A percentile compares a stretch with the other conserved stretches of the same genome.
These are phyloP conservation scores for Pissodes strobi DNA, from an alignment of 1,140 invertebrate genomes.

Conservation along the genomic window DNA sequence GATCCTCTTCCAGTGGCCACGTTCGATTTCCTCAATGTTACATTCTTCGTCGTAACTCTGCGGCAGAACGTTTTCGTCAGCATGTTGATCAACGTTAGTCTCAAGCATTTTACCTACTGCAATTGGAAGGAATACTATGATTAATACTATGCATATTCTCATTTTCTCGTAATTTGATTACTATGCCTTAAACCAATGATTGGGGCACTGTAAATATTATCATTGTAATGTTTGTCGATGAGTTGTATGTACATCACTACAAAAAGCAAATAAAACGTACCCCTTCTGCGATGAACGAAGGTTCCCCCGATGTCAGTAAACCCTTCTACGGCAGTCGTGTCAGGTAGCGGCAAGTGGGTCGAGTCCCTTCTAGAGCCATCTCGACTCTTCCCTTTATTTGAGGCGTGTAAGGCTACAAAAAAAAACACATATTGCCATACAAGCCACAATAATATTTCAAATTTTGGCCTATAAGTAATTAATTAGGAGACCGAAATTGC, in stretches of 20 bases:
- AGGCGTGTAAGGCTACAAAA: conserved; percentile 47
- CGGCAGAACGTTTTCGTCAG: conserved; percentile 47
- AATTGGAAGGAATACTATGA: too few relatives aligned
- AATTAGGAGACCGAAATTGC: too few relatives aligned
- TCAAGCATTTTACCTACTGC: conserved; percentile 46
- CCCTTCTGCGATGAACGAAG: conserved; percentile 46
- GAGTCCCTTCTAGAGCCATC: conserved; percentile 40
- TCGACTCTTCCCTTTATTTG: conserved; percentile 42
- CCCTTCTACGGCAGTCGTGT: conserved; percentile 50
- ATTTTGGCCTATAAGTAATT: too few relatives aligned
- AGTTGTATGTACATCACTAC: too few relatives aligned
- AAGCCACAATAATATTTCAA: too few relatives aligned
- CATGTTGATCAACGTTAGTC: conserved; percentile 24
- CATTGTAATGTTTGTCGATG: too few relatives aligned
- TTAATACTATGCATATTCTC: too few relatives aligned
- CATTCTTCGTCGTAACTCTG: conserved; percentile 52
- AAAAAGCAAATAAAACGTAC: too few relatives aligned
- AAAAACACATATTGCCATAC: too few relatives aligned
- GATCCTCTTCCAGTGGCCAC: conserved; percentile 86
- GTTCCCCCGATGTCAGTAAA: conserved; percentile 43
- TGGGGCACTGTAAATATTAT: too few relatives aligned
- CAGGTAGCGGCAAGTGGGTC: conserved; percentile 42
- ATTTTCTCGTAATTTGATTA: too few relatives aligned
- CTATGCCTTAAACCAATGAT: too few relatives aligned
- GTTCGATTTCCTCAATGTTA: conserved; percentile 53